Percentiles rank a stretch among this genome's conserved stretches.
Conservation (phyloP, 2,888 invertebrate genomes). For the Aphidoletes aphidimyza region DNA sequence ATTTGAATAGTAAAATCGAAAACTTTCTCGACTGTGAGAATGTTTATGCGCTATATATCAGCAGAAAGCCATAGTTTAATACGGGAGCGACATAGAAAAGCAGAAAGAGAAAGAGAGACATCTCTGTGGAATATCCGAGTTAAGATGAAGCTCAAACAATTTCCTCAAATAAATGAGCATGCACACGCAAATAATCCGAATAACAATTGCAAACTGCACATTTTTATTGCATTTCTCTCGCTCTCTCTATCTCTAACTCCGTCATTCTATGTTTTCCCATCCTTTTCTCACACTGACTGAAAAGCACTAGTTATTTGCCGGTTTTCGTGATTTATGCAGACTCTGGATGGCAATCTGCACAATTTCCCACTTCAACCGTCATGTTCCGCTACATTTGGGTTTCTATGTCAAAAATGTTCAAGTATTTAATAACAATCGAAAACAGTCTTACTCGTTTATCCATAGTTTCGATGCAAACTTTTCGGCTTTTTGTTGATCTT, state of each 20-base stretch:
- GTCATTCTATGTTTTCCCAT: too few relatives aligned
- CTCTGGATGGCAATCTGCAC: not conserved
- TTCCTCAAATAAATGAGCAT: constrained; percentile 33
- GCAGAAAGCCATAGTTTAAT: not conserved
- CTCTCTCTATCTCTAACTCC: too few relatives aligned
- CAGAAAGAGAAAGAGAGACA: too few relatives aligned
- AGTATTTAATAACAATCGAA: constrained; percentile 28
- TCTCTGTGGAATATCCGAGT: not conserved
- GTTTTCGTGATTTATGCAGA: constrained; percentile 6
- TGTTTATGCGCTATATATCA: not conserved
- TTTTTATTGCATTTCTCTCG: constrained; percentile 2
- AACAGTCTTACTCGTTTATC: not conserved
- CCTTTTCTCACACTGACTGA: too few relatives aligned
- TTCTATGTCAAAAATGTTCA: constrained; percentile 16
- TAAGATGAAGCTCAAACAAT: constrained; percentile 49
- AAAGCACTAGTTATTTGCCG: too few relatives aligned
- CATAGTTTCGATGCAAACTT: not conserved
- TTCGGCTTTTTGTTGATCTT: not conserved
- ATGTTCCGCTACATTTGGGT: constrained; percentile 3
- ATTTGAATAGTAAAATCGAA: not conserved
- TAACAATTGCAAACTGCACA: constrained; percentile 45
- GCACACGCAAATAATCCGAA: constrained; percentile 31
- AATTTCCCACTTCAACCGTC: constrained; percentile 9
- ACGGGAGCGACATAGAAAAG: too few relatives aligned
- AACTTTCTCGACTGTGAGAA: not conserved